These are phyloP conservation scores for Gryon sp. DNA, from an alignment of 1,140 invertebrate species.

Conservation along the genomic window DNA sequence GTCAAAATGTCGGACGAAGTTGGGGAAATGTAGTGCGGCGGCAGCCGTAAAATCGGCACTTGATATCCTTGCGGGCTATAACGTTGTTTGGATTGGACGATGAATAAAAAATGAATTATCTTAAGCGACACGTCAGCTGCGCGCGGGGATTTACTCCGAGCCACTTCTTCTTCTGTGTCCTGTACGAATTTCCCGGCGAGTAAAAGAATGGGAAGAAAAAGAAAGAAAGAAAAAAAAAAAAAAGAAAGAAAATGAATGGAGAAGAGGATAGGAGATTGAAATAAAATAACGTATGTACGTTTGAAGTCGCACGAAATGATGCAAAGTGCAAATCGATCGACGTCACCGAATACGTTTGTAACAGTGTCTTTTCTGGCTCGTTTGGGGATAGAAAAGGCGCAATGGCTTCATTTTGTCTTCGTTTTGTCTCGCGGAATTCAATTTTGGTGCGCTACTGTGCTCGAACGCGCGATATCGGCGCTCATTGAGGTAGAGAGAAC, in stretches of 20 bases:
- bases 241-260: too few relatives aligned
- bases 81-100: slow-evolving; percentile 33
- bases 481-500: slow-evolving; percentile 8
- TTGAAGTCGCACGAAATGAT: slow-evolving; percentile 1
- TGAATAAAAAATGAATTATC: slow-evolving; percentile 47
- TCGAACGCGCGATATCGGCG: slow-evolving; percentile 7
- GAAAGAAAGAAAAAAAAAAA: too few relatives aligned
- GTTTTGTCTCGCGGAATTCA: slow-evolving; percentile 30
- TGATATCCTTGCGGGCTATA: slow-evolving; percentile 9
- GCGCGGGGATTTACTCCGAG: not conserved
- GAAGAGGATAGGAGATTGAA: too few relatives aligned
- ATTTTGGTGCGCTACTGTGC: slow-evolving; percentile 16
- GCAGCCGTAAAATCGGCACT: slow-evolving; percentile 39
- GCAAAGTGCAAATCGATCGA: slow-evolving; percentile 17
- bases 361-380: slow-evolving; percentile 9
- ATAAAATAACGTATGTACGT: slow-evolving; percentile 15
- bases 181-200: too few relatives aligned
- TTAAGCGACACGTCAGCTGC: slow-evolving; percentile 9
- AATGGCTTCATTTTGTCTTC: slow-evolving; percentile 11
- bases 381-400: slow-evolving; percentile 17
- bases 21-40: slow-evolving; percentile 16
- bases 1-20: slow-evolving; percentile 13
- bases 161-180: too few relatives aligned
- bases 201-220: too few relatives aligned
- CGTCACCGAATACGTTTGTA: slow-evolving; percentile 25